These are phyloP conservation scores for Dasypus novemcinctus DNA, from an alignment of 2,113 vertebrate genomes.

Conservation along the genomic window DNA sequence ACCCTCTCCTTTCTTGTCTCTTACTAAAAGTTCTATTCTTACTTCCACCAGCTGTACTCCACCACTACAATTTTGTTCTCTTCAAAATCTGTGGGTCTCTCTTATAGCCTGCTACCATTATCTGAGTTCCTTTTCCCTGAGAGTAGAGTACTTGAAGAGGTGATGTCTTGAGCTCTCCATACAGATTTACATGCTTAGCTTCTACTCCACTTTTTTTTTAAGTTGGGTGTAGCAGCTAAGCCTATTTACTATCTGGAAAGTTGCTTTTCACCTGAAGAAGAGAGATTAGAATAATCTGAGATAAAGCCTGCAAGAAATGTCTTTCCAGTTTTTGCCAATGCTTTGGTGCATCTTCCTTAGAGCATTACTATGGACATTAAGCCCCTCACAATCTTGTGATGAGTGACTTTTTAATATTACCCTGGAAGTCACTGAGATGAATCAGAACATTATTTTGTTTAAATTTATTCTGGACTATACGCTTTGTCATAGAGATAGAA, in stretches of 20 bases:
- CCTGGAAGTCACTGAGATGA: not conserved
- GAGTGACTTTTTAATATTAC: not conserved
- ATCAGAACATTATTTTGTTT: not conserved
- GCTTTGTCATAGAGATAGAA: not conserved
- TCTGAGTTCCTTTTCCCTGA: not conserved
- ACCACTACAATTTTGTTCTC: not conserved
- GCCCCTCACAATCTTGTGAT: not conserved
- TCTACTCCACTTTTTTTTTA: not conserved
- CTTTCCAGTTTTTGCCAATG: not conserved
- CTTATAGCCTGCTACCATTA: no score
- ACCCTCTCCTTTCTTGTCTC: not conserved
- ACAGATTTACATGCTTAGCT: not conserved
- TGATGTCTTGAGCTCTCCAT: not conserved
- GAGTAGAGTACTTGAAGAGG: not conserved
- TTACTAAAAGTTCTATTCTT: not conserved
- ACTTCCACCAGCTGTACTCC: not conserved
- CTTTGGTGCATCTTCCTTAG: not conserved
- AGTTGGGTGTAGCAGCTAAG: not conserved
- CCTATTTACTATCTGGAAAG: not conserved
- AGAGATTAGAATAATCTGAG: not conserved
- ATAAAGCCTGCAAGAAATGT: not conserved
- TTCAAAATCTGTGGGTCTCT: not conserved
- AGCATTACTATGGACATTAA: not conserved
- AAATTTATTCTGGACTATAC: not conserved
- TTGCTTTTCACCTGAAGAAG: not conserved